A percentile compares a stretch with the other conserved stretches of the same genome.
Evolutionary conservation across 2,113 vertebrate genomes (phyloP).

Genomic region (Ameiurus melas): DNA sequence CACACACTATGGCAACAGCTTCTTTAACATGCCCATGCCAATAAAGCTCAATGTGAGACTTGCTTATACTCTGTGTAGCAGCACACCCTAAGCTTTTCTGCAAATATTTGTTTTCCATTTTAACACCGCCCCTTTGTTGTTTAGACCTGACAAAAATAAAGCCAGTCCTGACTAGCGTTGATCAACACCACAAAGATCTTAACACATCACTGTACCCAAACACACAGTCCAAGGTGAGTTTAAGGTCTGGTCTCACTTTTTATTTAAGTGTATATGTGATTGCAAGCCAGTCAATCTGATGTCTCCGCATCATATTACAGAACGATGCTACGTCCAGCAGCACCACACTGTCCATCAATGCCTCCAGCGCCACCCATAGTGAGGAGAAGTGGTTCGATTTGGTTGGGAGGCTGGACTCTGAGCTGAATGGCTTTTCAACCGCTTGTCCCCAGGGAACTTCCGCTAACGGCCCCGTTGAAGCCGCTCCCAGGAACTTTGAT

Average conservation of each 20-base stretch:
- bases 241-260: background rate
- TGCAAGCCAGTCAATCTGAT: background rate
- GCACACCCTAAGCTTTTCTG: background rate
- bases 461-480: conserved; percentile 88
- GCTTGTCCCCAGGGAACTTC: conserved; percentile 88
- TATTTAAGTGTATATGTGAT: background rate
- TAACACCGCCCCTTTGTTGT: conserved; percentile 55
- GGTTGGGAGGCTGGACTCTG: conserved; percentile 72
- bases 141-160: conserved; percentile 78
- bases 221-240: conserved; percentile 86
- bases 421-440: conserved; percentile 85
- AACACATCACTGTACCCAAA: conserved; percentile 85
- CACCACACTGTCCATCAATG: conserved; percentile 94
- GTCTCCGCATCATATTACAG: background rate
- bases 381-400: conserved; percentile 95
- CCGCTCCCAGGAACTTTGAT: conserved; percentile 71
- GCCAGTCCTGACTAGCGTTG: background rate
- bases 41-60: background rate
- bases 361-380: conserved; percentile 87
- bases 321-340: conserved; percentile 71
- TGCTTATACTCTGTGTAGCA: background rate
- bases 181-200: conserved; percentile 78
- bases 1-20: background rate
- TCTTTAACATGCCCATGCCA: background rate
- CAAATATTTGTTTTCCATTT: background rate